Conservation (phyloP, 2,113 vertebrate genomes). For the Otis tarda region DNA sequence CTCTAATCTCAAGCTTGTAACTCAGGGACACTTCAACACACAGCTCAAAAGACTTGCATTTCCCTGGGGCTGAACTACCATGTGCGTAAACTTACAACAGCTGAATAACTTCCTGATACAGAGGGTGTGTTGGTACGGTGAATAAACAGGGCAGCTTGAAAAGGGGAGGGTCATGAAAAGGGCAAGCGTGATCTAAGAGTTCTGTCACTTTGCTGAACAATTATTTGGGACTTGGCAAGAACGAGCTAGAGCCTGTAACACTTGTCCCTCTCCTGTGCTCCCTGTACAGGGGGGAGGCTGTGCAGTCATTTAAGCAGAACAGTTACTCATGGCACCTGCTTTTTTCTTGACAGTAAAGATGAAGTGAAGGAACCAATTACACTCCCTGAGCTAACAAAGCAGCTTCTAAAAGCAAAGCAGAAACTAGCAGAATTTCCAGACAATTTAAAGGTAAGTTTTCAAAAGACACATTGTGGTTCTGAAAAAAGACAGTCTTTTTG, state of each 20-base stretch:
- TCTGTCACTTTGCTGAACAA: neutral
- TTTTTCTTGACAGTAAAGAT: slow-evolving; percentile 61
- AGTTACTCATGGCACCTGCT: neutral
- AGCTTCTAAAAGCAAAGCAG: slow-evolving; percentile 80
- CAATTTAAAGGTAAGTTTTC: slow-evolving; percentile 73
- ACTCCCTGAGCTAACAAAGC: slow-evolving; percentile 82
- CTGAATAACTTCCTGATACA: neutral
- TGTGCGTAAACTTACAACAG: neutral
- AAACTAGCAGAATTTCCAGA: slow-evolving; percentile 80
- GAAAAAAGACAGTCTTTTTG: neutral
- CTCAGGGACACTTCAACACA: neutral
- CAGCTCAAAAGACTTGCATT: neutral
- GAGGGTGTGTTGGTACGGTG: neutral
- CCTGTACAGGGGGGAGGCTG: neutral
- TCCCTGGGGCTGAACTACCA: neutral
- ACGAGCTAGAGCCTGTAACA: fast-evolving
- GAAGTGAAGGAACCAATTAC: slow-evolving; percentile 65
- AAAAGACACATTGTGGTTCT: neutral
- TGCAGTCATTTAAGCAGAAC: neutral
- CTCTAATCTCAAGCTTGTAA: neutral
- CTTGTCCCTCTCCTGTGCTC: neutral
- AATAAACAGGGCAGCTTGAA: neutral
- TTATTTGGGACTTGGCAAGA: neutral
- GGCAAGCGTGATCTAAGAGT: neutral
- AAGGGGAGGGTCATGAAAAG: neutral